phyloP scores from a whole-genome alignment of 2,113 vertebrate genomes.

The Sceloporus undulatus region DNA sequence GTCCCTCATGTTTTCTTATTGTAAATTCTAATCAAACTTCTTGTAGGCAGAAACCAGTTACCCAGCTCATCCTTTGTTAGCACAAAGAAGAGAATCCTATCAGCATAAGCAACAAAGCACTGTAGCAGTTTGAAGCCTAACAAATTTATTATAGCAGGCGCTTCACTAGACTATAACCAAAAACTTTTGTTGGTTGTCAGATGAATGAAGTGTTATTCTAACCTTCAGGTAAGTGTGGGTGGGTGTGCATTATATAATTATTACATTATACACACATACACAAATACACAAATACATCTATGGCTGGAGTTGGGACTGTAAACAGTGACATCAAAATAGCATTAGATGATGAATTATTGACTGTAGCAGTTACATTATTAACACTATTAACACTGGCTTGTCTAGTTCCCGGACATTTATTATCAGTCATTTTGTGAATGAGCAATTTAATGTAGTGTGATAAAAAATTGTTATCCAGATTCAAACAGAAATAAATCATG shows the following conservation, averaged over 20 bases:
- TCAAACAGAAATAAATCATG: no score
- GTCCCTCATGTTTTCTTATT: background rate
- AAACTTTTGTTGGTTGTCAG: background rate
- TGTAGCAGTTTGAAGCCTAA: background rate
- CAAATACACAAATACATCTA: background rate
- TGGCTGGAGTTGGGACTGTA: background rate
- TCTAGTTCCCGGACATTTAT: no score
- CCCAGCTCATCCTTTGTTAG: background rate
- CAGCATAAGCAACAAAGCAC: background rate
- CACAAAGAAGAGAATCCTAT: background rate
- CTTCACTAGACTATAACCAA: background rate
- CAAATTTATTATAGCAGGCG: background rate
- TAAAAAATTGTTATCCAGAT: no score
- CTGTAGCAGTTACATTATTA: background rate
- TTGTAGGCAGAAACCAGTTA: constrained; percentile 11
- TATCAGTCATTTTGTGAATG: no score
- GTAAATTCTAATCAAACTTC: background rate
- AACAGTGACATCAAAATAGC: background rate
- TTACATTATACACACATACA: no score
- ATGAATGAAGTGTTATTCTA: background rate
- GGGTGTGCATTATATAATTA: no score
- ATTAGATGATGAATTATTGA: background rate
- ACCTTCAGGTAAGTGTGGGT: background rate
- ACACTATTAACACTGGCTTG: no score
- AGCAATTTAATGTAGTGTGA: no score